Conservation (phyloP, 2,797 vertebrate genomes). For the Mycteria americana region DNA sequence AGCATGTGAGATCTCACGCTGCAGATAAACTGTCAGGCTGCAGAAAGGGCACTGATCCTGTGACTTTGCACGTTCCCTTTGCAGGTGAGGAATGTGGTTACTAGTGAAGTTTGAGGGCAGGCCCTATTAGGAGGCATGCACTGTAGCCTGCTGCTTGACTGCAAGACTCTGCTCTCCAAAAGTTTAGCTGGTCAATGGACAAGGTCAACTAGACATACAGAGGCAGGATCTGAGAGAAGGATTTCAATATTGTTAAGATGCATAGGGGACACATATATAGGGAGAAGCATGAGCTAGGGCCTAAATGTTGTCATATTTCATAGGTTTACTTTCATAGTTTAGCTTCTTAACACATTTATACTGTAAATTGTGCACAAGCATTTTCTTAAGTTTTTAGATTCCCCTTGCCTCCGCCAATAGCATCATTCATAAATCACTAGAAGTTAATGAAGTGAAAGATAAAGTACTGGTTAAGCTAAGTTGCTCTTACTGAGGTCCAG, state of each 20-base stretch:
- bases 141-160: background rate
- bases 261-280: rapidly evolving
- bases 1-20: background rate
- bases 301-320: background rate
- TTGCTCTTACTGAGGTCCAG: background rate
- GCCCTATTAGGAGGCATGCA: background rate
- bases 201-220: background rate
- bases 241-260: background rate
- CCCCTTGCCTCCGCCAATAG: background rate
- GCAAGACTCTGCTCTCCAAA: background rate
- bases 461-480: background rate
- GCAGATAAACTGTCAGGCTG: background rate
- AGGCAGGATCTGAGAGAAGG: background rate
- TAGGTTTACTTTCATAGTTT: background rate
- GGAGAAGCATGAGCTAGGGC: background rate
- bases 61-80: too few relatives aligned
- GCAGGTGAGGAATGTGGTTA: background rate
- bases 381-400: background rate
- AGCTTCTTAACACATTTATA: background rate
- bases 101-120: background rate
- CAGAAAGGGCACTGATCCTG: background rate
- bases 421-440: background rate
- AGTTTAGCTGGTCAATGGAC: background rate
- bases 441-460: background rate
- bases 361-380: background rate